Evolutionary conservation across 2,797 vertebrate genomes (phyloP), one percentile per base, ranked within the genome.

Genomic region (Melopsittacus undulatus): DNA sequence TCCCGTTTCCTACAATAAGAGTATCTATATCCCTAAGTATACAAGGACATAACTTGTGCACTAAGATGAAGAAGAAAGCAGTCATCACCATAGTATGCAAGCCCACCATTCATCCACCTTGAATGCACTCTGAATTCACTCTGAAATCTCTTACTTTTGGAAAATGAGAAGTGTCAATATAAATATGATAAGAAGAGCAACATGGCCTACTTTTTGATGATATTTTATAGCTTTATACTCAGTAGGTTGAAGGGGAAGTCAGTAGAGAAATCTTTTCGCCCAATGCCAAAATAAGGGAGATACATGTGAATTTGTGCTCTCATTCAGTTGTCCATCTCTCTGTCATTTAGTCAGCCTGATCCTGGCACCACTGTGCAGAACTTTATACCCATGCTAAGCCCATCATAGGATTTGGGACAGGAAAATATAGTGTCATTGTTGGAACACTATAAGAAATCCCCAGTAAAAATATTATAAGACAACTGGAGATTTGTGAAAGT

Each of bases 161-260:
- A 90, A 95, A 94, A 95, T 73, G 27, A 66, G 90, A 94, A 90
- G 56, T 74, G 80, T 83, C 82, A 92, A 91, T 72, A 77, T 57
- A 77, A 92, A 89, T 72, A 78, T 29, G 82, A 90, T 69, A 93
- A 94, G 62, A 62, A 94, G 62, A 88, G 83, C 59, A 85, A 88
- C 81, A 68, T 56, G 75, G 67, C 89, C 93, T 93, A 89, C 92
- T 95, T 94, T 93, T 52, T 57, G 32, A 80, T 94, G 92, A 89
- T 93, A 75, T 94, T 93, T 90, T 61, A 40, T 42, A 87, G 72
- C 78, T 83, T 90, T 90, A 74, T 84, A 92, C 81, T 84, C 13
- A 0, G 59, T 89, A 51, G 43, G 77, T 90, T 88, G 91, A 85
- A 74, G 63, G n/a, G n/a, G 40, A 90, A 82, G 43, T 87, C 86